Evolutionary conservation across 2,113 vertebrate genomes (phyloP), one percentile per base, ranked within the genome.

Genomic region (Myotis lucifugus): DNA sequence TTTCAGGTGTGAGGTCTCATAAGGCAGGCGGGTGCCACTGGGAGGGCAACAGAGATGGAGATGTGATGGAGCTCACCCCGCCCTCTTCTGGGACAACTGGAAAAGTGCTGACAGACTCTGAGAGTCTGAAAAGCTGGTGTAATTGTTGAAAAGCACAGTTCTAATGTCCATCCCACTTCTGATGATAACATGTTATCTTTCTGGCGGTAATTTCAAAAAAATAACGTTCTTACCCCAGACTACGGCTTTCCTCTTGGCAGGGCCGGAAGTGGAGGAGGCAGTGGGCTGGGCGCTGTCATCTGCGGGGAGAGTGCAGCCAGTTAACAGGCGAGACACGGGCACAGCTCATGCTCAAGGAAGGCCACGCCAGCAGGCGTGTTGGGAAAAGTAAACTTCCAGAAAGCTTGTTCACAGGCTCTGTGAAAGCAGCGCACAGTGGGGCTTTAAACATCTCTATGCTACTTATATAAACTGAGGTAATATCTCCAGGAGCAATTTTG

Each of bases 201-300:
- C 23, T 46, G 61, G 2, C 61, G 87, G 10, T 9, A 92, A 84
- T 90, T 82, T 32, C 95, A 86, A 91, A 19, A 69, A 96, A 89
- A 93, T 34, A 1, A 59, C 40, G 88, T 72, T 76, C 97, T 98
- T 97, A 98, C 98, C 97, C 5, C 94, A 96, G 96, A 84, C 77
- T 5, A 74, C 34, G 25, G 93, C 40, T 72, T 8, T 23, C 54
- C 8, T 19, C 54, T 21, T 2, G 54, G 54, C 19, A 7, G 8
- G 21, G 54, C 7, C 7, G 19, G 8, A 2, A 3, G 19, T 8
- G 54, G 54, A 56, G 19, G 54, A 56, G 54, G 7, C 54, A 6
- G 8, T 6, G 19, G 15, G 18, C 5, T 83, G 69, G 9, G 21
- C 32, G 79, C 56, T 66, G 37, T 59, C 10, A 29, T 92, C 74